phyloP scores from a whole-genome alignment of 2,888 invertebrate genomes.

The Ectemnius cavifrons region DNA sequence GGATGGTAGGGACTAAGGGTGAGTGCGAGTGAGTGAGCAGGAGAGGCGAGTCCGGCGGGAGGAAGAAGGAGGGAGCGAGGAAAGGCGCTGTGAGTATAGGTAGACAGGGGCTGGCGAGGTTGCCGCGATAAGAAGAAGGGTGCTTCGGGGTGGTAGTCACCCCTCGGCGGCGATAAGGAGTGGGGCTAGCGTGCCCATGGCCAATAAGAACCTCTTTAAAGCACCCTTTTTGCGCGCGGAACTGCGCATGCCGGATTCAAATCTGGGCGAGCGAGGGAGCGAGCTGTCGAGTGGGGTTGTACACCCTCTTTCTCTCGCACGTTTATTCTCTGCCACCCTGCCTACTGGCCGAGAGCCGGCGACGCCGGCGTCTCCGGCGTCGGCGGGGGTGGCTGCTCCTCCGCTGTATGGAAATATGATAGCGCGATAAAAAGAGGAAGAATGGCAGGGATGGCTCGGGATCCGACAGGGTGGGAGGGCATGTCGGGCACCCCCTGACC shows the following conservation, averaged over 20 bases:
- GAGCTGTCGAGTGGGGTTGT: constrained; percentile 52
- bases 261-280: constrained; percentile 57
- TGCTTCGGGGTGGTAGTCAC: constrained; percentile 65
- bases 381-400: constrained; percentile 41
- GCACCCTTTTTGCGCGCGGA: constrained; percentile 67
- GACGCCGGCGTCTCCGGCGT: constrained; percentile 11
- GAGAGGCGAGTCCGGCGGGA: constrained; percentile 13
- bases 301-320: no score
- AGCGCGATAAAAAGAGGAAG: constrained; percentile 70
- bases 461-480: no score
- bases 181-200: constrained; percentile 70
- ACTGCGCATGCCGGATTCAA: constrained; percentile 75
- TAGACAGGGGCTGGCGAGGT: no score
- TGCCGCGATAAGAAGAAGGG: constrained; percentile 61
- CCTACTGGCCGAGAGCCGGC: constrained; percentile 13
- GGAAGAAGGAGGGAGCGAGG: constrained; percentile 44
- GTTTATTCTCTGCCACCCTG: no score
- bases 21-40: constrained; percentile 11
- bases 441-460: constrained; percentile 54
- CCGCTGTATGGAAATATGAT: constrained; percentile 74
- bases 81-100: constrained; percentile 45
- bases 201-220: constrained; percentile 77
- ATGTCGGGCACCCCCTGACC: constrained; percentile 47
- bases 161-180: constrained; percentile 66
- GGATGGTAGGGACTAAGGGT: constrained; percentile 44